phyloP scores from a whole-genome alignment of 2,888 invertebrate species.

The Agonopterix heracliana region DNA sequence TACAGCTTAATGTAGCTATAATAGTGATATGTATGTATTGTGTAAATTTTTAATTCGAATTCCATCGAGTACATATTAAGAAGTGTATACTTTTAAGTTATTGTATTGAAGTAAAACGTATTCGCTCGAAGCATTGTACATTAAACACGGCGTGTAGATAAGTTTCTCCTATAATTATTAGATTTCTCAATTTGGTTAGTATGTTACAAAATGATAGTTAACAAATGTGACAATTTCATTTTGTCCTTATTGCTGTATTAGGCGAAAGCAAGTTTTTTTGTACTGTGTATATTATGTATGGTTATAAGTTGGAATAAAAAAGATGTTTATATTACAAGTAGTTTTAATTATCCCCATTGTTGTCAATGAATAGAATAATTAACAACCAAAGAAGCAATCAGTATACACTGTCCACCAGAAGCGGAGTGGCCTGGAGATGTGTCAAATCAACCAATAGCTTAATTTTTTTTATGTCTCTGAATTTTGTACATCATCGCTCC shows the following conservation, averaged over 20 bases:
- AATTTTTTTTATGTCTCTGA: no score
- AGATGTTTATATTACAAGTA: slow-evolving; percentile 71
- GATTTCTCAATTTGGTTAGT: slow-evolving; percentile 72
- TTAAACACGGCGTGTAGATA: slow-evolving; percentile 73
- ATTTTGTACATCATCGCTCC: no score
- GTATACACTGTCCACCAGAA: no score
- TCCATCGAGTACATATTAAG: slow-evolving; percentile 76
- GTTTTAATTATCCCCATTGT: slow-evolving; percentile 34
- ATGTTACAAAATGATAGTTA: slow-evolving; percentile 65
- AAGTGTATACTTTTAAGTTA: slow-evolving; percentile 74
- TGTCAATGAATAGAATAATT: no score
- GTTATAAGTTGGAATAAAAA: slow-evolving; percentile 81
- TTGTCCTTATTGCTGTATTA: slow-evolving; percentile 74
- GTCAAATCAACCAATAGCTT: no score
- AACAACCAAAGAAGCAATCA: no score
- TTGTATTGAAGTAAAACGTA: slow-evolving; percentile 68
- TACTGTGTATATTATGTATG: slow-evolving; percentile 90
- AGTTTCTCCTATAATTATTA: slow-evolving; percentile 68
- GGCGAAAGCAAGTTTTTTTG: slow-evolving; percentile 82
- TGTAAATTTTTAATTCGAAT: slow-evolving; percentile 75
- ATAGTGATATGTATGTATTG: slow-evolving; percentile 73
- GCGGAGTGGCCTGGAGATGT: no score
- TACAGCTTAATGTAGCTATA: slow-evolving; percentile 69
- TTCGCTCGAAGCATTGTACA: slow-evolving; percentile 76
- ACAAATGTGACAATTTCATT: slow-evolving; percentile 70